These are phyloP conservation scores for Wiebesia pumilae DNA, from an alignment of 1,140 invertebrate species.

Conservation along the genomic window DNA sequence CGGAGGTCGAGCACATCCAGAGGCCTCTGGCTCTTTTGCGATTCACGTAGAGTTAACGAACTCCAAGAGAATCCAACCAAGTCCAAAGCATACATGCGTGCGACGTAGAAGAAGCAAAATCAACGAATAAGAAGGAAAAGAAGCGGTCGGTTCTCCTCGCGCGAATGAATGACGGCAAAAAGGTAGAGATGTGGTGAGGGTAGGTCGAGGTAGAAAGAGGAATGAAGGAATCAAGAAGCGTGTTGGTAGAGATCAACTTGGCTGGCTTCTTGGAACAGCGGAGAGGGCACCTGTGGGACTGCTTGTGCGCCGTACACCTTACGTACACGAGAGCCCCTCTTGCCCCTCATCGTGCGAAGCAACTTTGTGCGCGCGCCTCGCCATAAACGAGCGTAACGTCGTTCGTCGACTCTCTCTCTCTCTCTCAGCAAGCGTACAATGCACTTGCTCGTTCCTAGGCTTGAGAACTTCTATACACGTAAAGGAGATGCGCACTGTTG, in stretches of 20 bases:
- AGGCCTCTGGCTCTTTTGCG: background rate
- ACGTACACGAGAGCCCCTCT: background rate
- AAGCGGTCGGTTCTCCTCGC: background rate
- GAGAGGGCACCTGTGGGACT: slow-evolving; percentile 4
- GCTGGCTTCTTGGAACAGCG: slow-evolving; percentile 33
- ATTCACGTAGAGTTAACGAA: background rate
- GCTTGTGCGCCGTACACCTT: background rate
- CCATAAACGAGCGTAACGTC: background rate
- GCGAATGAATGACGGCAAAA: background rate
- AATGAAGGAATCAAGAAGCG: slow-evolving; percentile 1
- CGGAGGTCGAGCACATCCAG: background rate
- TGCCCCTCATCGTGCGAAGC: background rate
- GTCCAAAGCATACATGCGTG: background rate
- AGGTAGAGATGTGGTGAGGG: background rate
- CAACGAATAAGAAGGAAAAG: slow-evolving; percentile 26
- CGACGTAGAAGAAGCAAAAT: slow-evolving; percentile 4
- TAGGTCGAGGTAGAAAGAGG: background rate
- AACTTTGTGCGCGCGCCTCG: background rate
- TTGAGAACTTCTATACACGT: background rate
- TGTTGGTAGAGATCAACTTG: background rate
- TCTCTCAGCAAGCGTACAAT: slow-evolving; percentile 4
- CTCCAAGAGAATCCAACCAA: background rate
- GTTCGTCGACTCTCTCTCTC: too few relatives aligned
- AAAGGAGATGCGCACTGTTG: background rate
- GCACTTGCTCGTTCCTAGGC: background rate